Evolutionary conservation across 2,797 vertebrate genomes (phyloP).

Genomic region (Phoebastria nigripes): DNA sequence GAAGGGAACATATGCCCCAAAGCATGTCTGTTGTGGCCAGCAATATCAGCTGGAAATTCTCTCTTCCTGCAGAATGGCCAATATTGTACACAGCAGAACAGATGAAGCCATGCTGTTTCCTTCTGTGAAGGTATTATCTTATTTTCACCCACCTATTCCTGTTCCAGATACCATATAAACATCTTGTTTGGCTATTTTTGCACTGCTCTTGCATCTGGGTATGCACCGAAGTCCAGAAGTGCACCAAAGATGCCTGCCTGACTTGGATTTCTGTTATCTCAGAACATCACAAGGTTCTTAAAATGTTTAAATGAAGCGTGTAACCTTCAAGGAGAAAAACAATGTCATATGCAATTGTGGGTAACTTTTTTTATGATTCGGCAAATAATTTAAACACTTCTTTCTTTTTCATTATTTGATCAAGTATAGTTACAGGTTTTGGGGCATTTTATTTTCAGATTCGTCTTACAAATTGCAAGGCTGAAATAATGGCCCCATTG

Average conservation of each 20-base stretch:
- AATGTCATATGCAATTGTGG: not conserved
- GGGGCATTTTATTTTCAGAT: not conserved
- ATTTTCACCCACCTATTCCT: not conserved
- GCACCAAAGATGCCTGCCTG: not conserved
- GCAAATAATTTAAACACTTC: not conserved
- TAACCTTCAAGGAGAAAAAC: not conserved
- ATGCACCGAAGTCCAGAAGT: not conserved
- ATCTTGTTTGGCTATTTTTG: not conserved
- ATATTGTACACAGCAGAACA: not conserved
- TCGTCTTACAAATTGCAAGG: not conserved
- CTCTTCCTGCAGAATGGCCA: not conserved
- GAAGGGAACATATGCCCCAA: not conserved
- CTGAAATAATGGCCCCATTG: not conserved
- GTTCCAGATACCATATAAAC: not conserved
- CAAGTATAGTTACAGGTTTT: not conserved
- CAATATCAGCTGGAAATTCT: not conserved
- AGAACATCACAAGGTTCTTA: not conserved
- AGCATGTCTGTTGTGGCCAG: not conserved
- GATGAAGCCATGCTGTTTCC: not conserved
- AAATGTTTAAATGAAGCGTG: not conserved
- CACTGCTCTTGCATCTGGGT: not conserved
- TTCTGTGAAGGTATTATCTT: not conserved
- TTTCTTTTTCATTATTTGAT: not conserved
- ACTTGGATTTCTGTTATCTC: not conserved
- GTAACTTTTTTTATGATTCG: not conserved